Evolutionary conservation across 2,888 invertebrate genomes (phyloP).

Genomic region (Metalampra italica): DNA sequence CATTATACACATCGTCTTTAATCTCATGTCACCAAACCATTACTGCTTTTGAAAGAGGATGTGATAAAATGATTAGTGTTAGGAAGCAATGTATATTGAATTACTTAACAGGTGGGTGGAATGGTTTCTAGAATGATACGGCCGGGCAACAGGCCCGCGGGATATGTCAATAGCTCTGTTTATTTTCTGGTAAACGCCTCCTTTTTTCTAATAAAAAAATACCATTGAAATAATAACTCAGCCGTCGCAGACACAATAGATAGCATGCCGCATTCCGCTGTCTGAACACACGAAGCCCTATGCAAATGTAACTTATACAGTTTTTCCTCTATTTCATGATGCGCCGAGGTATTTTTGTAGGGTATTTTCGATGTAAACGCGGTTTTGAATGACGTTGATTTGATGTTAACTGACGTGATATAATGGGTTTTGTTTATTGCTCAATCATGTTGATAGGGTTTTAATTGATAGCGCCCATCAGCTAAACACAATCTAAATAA

Average conservation of each 20-base stretch:
- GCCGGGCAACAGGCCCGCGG: slow-evolving; percentile 30
- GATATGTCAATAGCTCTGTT: slow-evolving; percentile 70
- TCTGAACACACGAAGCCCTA: slow-evolving; percentile 42
- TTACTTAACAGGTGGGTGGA: background rate
- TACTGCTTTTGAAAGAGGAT: slow-evolving; percentile 9
- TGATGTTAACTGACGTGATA: no score
- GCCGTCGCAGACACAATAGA: slow-evolving; percentile 51
- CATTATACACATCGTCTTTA: slow-evolving; percentile 22
- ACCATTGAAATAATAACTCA: slow-evolving; percentile 61
- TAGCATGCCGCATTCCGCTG: slow-evolving; percentile 56
- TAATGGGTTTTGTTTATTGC: no score
- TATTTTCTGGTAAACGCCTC: slow-evolving; percentile 63
- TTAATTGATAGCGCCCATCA: no score
- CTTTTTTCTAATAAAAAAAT: slow-evolving; percentile 62
- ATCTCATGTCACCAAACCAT: slow-evolving; percentile 16
- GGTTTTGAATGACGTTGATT: background rate
- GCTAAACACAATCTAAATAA: no score
- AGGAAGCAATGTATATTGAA: slow-evolving; percentile 24
- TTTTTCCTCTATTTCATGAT: slow-evolving; percentile 29
- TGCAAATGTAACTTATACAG: slow-evolving; percentile 46
- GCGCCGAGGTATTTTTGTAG: slow-evolving; percentile 8
- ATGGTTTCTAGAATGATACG: slow-evolving; percentile 1
- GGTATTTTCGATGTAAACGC: background rate
- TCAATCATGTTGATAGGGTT: no score
- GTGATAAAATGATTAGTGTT: fast-evolving